A percentile compares a stretch with the other conserved stretches of the same genome.
Evolutionary conservation across 2,113 vertebrate species (phyloP).

Genomic region (Melanotaenia duboulayi): DNA sequence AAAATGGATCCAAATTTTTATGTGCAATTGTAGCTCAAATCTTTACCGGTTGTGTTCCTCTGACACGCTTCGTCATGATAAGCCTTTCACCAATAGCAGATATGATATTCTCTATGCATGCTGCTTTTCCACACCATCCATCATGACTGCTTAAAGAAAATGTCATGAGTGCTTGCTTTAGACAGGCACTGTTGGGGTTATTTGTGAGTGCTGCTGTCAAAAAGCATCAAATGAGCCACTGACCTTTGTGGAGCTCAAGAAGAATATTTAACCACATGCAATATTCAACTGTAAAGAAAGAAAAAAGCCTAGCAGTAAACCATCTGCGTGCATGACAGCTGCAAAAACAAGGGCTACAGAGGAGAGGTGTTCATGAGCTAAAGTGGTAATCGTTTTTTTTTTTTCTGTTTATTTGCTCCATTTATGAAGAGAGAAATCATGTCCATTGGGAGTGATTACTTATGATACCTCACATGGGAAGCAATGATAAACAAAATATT

Average conservation of each 20-base stretch:
- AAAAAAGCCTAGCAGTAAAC: not conserved
- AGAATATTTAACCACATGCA: conserved; percentile 59
- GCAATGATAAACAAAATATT: conserved; percentile 62
- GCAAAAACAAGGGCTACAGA: conserved; percentile 25
- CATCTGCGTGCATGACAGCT: not conserved
- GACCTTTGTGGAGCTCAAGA: conserved; percentile 64
- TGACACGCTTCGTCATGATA: not conserved
- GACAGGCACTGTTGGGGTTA: conserved; percentile 51
- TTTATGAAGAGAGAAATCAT: conserved; percentile 40
- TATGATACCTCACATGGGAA: conserved; percentile 38
- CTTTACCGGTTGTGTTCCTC: not conserved
- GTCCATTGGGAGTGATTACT: conserved; percentile 47
- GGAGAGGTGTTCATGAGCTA: conserved; percentile 36
- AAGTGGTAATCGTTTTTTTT: conserved; percentile 9
- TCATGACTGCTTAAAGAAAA: conserved; percentile 46
- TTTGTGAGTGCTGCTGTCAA: conserved; percentile 56
- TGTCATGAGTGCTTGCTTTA: conserved; percentile 45
- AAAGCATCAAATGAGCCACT: conserved; percentile 58
- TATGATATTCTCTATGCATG: conserved; percentile 44
- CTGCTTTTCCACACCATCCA: conserved; percentile 41
- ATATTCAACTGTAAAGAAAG: conserved; percentile 51
- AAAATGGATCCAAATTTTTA: rapidly evolving
- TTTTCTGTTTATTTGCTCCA: conserved; percentile 30
- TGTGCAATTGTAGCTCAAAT: not conserved
- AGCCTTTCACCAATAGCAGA: conserved; percentile 11